Percentiles rank a stretch among this genome's conserved stretches.
phyloP scores from a whole-genome alignment of 64 coral and sea anemone species.

The Porites australiensis region DNA sequence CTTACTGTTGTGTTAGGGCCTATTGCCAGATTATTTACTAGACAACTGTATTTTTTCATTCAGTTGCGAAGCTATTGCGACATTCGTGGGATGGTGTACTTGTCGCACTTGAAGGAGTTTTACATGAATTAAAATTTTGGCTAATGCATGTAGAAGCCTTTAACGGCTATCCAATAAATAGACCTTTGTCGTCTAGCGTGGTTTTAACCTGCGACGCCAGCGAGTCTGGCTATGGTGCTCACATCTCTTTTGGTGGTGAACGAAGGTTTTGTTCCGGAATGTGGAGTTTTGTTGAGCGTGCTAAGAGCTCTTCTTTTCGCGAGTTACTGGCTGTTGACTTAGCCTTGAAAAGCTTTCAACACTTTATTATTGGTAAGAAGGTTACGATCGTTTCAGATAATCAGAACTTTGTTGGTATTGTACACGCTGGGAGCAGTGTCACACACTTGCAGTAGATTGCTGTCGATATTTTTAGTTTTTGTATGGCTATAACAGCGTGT shows the following conservation, averaged over 20 bases:
- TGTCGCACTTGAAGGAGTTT: no score
- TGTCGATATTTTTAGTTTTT: constrained; percentile 33
- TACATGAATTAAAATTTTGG: no score
- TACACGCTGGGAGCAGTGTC: background rate
- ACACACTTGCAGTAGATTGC: constrained; percentile 8
- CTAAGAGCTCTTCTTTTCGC: no score
- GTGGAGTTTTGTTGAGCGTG: no score
- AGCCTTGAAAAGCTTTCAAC: constrained; percentile 13
- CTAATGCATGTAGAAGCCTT: background rate
- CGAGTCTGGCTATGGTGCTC: no score
- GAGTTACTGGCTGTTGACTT: background rate
- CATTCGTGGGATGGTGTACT: constrained; percentile 28
- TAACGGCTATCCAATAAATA: background rate
- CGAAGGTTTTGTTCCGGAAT: no score
- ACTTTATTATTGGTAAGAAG: background rate
- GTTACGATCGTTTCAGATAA: constrained; percentile 33
- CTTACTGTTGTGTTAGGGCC: constrained; percentile 28
- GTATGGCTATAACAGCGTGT: background rate
- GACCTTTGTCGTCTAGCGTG: background rate
- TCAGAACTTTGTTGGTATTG: constrained; percentile 19
- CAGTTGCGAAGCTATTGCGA: no score
- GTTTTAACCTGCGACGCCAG: background rate
- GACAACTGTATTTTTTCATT: constrained; percentile 49
- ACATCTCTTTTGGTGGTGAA: no score
- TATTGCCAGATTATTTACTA: constrained; percentile 21